phyloP scores from a whole-genome alignment of 2,113 vertebrate species.

The Cheirogaleus medius region DNA sequence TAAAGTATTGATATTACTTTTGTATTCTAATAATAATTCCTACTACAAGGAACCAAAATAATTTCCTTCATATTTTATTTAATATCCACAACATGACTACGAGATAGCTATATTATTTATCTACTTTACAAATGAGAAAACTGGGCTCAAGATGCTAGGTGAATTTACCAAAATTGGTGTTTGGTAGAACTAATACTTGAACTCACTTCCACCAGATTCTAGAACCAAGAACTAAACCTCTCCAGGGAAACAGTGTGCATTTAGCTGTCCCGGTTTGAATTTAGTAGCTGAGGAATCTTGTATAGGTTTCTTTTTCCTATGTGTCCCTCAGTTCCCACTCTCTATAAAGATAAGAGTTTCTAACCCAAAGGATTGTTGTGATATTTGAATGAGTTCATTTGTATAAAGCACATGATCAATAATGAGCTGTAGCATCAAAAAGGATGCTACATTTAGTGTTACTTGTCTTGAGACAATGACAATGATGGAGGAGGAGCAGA shows the following conservation, averaged over 20 bases:
- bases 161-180: neutral
- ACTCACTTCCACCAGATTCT: neutral
- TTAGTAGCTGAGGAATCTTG: neutral
- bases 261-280: neutral
- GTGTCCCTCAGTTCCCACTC: neutral
- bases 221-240: neutral
- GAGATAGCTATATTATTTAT: neutral
- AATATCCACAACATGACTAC: neutral
- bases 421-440: fast-evolving
- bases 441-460: neutral
- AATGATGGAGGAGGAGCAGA: neutral
- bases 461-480: neutral
- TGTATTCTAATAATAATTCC: neutral
- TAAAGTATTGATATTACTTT: neutral
- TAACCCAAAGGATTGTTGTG: neutral
- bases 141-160: neutral
- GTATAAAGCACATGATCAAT: neutral
- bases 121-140: neutral
- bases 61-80: neutral
- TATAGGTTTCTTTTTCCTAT: fast-evolving
- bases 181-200: neutral
- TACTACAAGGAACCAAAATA: neutral
- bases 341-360: neutral
- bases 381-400: neutral
- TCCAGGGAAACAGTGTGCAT: neutral